Conservation (phyloP, 2,113 vertebrate species). For the Onychorhynchus coronatus region DNA sequence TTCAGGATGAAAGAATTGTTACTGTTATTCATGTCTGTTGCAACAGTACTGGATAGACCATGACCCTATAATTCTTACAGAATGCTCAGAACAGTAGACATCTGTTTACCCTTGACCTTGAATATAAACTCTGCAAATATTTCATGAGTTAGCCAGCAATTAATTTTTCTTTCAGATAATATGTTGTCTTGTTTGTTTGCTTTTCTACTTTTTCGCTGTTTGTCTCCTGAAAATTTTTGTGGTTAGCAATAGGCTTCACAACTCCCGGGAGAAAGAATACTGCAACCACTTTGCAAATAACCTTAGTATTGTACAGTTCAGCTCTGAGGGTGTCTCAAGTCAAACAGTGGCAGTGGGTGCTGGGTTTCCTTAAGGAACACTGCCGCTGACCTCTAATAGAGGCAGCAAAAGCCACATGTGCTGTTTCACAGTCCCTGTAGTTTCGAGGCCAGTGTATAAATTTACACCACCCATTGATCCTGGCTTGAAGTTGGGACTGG, state of each 20-base stretch:
- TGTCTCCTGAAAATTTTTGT: neutral
- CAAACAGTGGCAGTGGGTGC: neutral
- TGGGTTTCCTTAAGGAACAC: neutral
- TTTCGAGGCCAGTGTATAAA: neutral
- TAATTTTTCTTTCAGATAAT: neutral
- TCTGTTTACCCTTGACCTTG: neutral
- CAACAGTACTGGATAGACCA: neutral
- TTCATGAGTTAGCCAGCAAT: neutral
- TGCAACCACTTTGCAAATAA: neutral
- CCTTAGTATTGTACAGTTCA: neutral
- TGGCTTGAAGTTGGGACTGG: neutral
- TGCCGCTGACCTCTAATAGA: neutral
- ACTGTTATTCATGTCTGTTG: neutral
- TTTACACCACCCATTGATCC: neutral
- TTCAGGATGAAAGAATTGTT: neutral
- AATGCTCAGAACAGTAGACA: neutral
- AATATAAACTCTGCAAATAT: neutral
- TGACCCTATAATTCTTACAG: neutral
- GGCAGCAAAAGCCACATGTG: neutral
- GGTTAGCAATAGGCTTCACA: neutral
- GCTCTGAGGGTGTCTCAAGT: neutral
- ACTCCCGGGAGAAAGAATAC: neutral
- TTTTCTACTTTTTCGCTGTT: neutral
- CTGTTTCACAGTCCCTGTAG: neutral
- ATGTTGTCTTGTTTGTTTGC: neutral